Percentiles rank a stretch among this genome's conserved stretches.
phyloP scores from a whole-genome alignment of 2,797 vertebrate genomes.

The Oophaga sylvatica region DNA sequence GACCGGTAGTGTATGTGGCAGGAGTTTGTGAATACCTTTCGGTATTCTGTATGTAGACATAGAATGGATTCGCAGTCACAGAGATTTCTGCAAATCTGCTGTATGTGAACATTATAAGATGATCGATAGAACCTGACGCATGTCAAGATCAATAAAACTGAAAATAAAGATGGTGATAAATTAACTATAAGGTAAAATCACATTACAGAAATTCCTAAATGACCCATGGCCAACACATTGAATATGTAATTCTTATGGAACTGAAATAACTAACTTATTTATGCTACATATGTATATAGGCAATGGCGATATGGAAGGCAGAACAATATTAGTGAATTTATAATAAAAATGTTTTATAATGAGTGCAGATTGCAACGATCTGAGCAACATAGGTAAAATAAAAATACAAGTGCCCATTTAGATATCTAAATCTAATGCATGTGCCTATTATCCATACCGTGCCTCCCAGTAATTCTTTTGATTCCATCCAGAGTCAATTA shows the following conservation, averaged over 20 bases:
- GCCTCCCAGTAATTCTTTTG: not conserved
- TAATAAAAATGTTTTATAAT: not conserved
- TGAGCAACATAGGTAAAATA: not conserved
- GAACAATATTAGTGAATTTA: not conserved
- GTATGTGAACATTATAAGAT: too few relatives aligned
- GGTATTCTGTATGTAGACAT: too few relatives aligned
- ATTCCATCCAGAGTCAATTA: conserved; percentile 36
- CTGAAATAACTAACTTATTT: not conserved
- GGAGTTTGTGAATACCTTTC: too few relatives aligned
- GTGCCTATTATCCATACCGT: not conserved
- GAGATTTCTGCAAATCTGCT: too few relatives aligned
- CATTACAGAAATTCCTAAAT: too few relatives aligned
- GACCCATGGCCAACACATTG: not conserved
- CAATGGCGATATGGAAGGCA: not conserved
- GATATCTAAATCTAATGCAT: not conserved
- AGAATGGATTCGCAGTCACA: too few relatives aligned
- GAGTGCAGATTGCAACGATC: not conserved
- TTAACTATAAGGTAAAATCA: too few relatives aligned
- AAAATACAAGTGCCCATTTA: not conserved
- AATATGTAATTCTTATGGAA: not conserved
- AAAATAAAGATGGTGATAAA: too few relatives aligned
- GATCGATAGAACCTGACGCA: too few relatives aligned
- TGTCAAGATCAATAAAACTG: too few relatives aligned
- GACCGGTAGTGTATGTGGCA: too few relatives aligned
- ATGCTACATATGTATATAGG: not conserved